phyloP scores from a whole-genome alignment of 2,888 invertebrate species.

The Nymphalis c-album region DNA sequence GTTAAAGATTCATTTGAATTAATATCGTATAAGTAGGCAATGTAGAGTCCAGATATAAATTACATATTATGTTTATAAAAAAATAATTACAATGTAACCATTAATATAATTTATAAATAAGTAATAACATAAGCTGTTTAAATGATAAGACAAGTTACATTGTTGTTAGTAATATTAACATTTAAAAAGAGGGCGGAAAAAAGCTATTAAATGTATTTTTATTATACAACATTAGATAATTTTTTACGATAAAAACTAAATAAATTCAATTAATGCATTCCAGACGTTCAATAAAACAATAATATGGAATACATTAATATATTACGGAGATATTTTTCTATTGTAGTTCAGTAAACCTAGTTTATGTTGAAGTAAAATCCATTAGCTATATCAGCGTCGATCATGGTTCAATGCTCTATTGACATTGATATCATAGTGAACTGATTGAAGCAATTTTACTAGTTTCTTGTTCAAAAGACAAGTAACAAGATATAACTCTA shows the following conservation, averaged over 20 bases:
- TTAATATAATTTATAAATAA: too few relatives aligned
- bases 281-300: slow-evolving; percentile 11
- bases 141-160: background rate
- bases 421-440: slow-evolving; percentile 32
- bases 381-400: slow-evolving; percentile 46
- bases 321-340: slow-evolving; percentile 16
- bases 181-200: slow-evolving; percentile 10
- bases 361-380: slow-evolving; percentile 40
- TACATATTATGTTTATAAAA: background rate
- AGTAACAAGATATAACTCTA: background rate
- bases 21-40: background rate
- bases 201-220: background rate
- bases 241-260: background rate
- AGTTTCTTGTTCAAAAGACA: background rate
- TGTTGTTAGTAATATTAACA: background rate
- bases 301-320: background rate
- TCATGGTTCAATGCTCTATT: slow-evolving; percentile 49
- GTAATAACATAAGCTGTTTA: too few relatives aligned
- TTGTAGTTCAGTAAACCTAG: slow-evolving; percentile 31
- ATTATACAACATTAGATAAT: background rate
- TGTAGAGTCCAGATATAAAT: background rate
- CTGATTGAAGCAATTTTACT: slow-evolving; percentile 10
- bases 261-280: slow-evolving; percentile 3
- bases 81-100: too few relatives aligned
- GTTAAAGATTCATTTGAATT: background rate